Evolutionary conservation across 2,797 vertebrate genomes (phyloP).

Genomic region (Siniperca undulata): DNA sequence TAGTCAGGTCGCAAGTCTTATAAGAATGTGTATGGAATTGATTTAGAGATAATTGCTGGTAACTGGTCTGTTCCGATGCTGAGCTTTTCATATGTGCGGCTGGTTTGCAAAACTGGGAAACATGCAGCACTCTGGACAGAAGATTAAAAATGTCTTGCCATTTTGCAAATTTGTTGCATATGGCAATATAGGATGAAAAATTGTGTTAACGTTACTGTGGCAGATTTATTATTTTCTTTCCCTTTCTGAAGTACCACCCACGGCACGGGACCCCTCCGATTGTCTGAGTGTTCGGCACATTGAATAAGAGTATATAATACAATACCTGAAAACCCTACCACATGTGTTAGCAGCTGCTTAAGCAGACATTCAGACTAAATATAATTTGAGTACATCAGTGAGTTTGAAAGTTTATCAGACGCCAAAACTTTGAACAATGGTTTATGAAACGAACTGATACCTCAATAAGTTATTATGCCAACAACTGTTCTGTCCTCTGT

Average conservation of each 20-base stretch:
- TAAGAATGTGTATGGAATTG: background rate
- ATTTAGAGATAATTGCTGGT: background rate
- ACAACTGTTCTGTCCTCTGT: background rate
- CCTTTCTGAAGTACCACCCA: too few species aligned
- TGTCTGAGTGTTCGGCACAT: background rate
- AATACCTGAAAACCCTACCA: background rate
- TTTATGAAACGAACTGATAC: constrained; percentile 11
- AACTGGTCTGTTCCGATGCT: background rate
- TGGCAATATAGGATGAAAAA: too few species aligned
- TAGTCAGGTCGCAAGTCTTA: background rate
- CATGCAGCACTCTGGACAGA: background rate
- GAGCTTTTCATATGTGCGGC: background rate
- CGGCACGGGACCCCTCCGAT: background rate
- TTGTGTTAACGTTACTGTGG: too few species aligned
- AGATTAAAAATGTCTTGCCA: background rate
- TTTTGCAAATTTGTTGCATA: background rate
- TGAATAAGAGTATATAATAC: background rate
- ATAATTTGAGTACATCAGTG: background rate
- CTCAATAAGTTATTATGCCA: background rate
- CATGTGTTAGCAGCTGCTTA: background rate
- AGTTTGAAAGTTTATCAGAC: constrained; percentile 5
- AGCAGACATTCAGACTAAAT: background rate
- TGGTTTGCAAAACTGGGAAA: background rate
- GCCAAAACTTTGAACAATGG: background rate
- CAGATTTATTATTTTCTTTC: too few species aligned